These are phyloP conservation scores for Gymnoscopelus braueri DNA, from an alignment of 2,797 vertebrate species.

Conservation along the genomic window DNA sequence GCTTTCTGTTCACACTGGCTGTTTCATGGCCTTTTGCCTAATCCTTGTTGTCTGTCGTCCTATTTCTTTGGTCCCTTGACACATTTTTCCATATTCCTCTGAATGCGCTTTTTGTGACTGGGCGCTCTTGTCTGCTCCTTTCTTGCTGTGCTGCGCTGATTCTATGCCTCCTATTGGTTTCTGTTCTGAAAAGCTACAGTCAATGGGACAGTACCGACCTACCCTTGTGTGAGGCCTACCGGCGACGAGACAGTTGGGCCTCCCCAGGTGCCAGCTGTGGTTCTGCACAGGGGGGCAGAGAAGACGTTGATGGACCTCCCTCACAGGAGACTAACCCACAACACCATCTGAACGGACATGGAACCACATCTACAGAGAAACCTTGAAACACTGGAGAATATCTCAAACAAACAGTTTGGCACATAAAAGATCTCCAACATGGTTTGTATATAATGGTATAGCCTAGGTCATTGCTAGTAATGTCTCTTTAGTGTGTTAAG, in stretches of 20 bases:
- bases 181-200: conserved; percentile 92
- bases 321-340: conserved; percentile 81
- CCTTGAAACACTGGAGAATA: conserved; percentile 68
- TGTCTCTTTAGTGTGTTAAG: no score
- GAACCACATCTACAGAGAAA: conserved; percentile 80
- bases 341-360: conserved; percentile 87
- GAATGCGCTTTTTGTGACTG: conserved; percentile 75
- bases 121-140: conserved; percentile 73
- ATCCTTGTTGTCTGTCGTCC: conserved; percentile 39
- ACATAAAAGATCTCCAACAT: not conserved
- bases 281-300: conserved; percentile 64
- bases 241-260: conserved; percentile 85
- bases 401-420: not conserved
- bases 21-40: conserved; percentile 46
- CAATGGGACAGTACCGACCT: conserved; percentile 93
- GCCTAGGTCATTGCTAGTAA: not conserved
- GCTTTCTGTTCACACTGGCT: conserved; percentile 7
- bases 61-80: conserved; percentile 32
- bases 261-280: conserved; percentile 84
- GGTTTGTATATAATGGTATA: conserved; percentile 3
- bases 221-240: conserved; percentile 94
- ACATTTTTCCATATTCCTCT: conserved; percentile 43
- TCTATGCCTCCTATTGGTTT: conserved; percentile 82
- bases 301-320: conserved; percentile 70
- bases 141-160: conserved; percentile 74